Evolutionary conservation across 2,113 vertebrate genomes (phyloP).

Genomic region (Hipposideros armiger): DNA sequence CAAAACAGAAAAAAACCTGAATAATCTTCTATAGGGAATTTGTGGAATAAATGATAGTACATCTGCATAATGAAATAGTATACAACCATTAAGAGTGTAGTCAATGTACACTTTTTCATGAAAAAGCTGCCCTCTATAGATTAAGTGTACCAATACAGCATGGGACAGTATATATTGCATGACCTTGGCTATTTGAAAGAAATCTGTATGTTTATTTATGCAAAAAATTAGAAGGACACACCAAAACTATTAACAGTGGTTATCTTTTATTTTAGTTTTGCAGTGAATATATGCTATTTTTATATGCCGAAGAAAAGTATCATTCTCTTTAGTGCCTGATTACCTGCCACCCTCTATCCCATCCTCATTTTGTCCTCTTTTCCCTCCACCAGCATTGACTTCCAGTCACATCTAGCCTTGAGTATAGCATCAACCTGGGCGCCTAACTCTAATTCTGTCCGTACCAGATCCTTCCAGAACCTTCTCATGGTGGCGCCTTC

Average conservation of each 20-base stretch:
- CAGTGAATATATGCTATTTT: not conserved
- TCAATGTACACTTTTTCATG: not conserved
- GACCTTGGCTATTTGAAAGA: not conserved
- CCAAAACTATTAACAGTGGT: no score
- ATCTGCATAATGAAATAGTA: not conserved
- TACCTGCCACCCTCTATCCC: not conserved
- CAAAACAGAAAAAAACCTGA: not conserved
- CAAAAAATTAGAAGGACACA: not conserved
- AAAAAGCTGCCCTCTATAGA: not conserved
- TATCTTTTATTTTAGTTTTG: not conserved
- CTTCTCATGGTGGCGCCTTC: not conserved
- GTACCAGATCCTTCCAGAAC: not conserved
- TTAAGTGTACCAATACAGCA: not conserved
- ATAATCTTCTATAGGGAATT: not conserved
- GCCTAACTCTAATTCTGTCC: not conserved
- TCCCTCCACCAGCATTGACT: not conserved
- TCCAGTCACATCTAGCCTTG: not conserved
- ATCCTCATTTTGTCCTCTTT: not conserved
- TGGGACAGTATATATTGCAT: rapidly evolving
- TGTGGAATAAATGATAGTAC: not conserved
- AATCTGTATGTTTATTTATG: not conserved
- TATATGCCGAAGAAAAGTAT: not conserved
- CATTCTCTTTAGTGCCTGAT: not conserved
- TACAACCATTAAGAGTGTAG: not conserved
- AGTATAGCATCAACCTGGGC: rapidly evolving